Evolutionary conservation across 2,113 vertebrate genomes (phyloP).

Genomic region (Spermophilus dauricus): DNA sequence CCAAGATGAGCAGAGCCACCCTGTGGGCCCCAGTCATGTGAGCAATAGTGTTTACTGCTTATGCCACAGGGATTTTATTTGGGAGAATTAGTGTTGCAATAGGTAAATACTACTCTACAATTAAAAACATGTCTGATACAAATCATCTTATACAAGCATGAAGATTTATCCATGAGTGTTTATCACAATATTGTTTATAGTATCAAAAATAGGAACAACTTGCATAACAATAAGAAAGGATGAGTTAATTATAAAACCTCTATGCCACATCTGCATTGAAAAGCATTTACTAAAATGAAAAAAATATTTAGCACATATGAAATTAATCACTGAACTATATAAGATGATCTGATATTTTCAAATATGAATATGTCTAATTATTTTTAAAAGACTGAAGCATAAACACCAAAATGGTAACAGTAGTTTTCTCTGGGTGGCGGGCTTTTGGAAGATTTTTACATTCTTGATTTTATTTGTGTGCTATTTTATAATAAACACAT

Average conservation of each 20-base stretch:
- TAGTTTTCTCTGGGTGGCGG: background rate
- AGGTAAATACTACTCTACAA: background rate
- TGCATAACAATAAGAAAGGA: background rate
- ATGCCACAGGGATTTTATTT: background rate
- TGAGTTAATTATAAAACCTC: background rate
- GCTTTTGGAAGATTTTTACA: background rate
- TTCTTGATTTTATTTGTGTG: background rate
- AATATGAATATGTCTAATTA: background rate
- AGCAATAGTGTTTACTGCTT: background rate
- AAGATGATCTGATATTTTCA: background rate
- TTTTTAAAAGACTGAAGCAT: background rate
- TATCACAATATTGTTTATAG: background rate
- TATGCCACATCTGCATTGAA: background rate
- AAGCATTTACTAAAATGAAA: slow-evolving; percentile 49
- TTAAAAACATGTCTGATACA: slow-evolving; percentile 19
- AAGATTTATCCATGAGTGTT: background rate
- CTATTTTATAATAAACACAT: background rate
- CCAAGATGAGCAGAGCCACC: background rate
- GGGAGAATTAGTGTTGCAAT: background rate
- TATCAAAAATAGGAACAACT: background rate
- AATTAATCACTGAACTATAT: background rate
- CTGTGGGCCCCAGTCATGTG: background rate
- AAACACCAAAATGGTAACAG: slow-evolving; percentile 8
- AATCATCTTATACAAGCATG: background rate
- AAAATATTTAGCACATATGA: background rate